Conservation (phyloP, 2,113 vertebrate genomes). For the Furnarius figulus region DNA sequence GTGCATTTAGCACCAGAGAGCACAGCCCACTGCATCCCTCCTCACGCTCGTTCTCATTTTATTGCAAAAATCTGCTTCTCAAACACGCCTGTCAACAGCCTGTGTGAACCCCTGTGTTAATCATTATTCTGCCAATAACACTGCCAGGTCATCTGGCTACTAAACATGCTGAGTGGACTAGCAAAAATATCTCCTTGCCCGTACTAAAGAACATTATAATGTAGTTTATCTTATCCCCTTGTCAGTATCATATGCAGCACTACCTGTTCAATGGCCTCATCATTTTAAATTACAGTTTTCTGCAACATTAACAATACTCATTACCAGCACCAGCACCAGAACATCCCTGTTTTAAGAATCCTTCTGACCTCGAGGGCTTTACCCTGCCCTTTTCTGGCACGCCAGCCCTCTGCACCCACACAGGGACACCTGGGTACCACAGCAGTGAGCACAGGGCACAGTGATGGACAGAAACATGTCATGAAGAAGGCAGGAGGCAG, state of each 20-base stretch:
- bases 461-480: background rate
- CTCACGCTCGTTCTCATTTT: background rate
- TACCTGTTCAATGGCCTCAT: conserved; percentile 49
- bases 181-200: conserved; percentile 26
- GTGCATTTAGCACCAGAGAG: background rate
- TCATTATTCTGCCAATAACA: conserved; percentile 11
- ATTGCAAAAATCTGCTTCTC: background rate
- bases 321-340: background rate
- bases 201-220: conserved; percentile 12
- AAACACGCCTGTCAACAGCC: background rate
- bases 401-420: background rate
- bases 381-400: background rate
- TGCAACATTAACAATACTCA: conserved; percentile 36
- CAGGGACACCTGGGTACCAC: background rate
- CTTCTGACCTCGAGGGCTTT: background rate
- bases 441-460: background rate
- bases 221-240: conserved; percentile 35
- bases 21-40: background rate
- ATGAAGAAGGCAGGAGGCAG: background rate
- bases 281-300: conserved; percentile 46
- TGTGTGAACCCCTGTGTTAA: background rate
- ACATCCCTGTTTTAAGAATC: background rate
- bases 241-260: background rate
- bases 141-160: background rate
- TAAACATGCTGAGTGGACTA: background rate